Evolutionary conservation across 2,888 invertebrate genomes (phyloP).

Genomic region (Pristionchus exspectatus): DNA sequence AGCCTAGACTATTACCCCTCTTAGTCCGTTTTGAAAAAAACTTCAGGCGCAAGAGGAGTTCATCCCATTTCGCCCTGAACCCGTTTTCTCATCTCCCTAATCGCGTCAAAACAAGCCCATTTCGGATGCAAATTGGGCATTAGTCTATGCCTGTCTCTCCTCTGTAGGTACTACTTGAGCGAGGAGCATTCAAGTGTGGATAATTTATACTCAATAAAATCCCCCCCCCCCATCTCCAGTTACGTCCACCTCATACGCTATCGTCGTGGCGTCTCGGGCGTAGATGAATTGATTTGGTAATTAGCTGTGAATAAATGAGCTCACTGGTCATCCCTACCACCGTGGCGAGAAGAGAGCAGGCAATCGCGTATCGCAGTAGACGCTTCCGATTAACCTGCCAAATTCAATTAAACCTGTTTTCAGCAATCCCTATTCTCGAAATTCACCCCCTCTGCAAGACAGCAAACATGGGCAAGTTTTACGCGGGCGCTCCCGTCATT

Average conservation of each 20-base stretch:
- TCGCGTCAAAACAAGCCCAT: slow-evolving; percentile 15
- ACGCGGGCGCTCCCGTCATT: not conserved
- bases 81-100: not conserved
- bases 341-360: slow-evolving; percentile 21
- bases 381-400: slow-evolving; percentile 33
- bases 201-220: too few relatives aligned
- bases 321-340: slow-evolving; percentile 35
- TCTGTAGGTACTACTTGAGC: too few relatives aligned
- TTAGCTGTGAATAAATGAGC: not conserved
- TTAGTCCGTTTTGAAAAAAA: not conserved
- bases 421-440: slow-evolving; percentile 51
- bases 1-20: not conserved
- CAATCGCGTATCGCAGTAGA: slow-evolving; percentile 40
- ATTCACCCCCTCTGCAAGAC: slow-evolving; percentile 54
- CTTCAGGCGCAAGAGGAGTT: not conserved
- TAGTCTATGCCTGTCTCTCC: not conserved
- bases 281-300: too few relatives aligned
- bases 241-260: too few relatives aligned
- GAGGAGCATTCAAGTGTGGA: too few relatives aligned
- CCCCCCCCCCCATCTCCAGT: too few relatives aligned
- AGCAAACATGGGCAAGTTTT: not conserved
- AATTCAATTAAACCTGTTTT: not conserved
- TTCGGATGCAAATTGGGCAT: not conserved
- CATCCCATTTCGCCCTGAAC: not conserved
- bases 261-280: too few relatives aligned